Evolutionary conservation across 2,113 vertebrate species (phyloP).

Genomic region (Platysteira castanea): DNA sequence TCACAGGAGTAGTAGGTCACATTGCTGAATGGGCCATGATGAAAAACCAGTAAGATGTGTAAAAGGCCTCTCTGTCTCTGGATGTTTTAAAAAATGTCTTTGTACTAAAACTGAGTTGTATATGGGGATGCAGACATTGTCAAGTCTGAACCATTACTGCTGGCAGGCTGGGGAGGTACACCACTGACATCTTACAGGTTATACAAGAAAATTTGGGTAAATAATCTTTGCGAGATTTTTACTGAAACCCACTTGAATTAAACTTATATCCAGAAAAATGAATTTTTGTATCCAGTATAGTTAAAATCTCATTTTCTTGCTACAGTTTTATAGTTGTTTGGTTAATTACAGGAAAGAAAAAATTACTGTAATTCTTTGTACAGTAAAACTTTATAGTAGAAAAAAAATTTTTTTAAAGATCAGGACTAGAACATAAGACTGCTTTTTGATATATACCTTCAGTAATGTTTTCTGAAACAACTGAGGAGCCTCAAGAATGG

Average conservation of each 20-base stretch:
- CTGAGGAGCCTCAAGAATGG: not conserved
- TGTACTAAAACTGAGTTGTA: not conserved
- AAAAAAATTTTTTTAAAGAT: not conserved
- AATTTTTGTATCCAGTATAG: not conserved
- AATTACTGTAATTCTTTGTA: not conserved
- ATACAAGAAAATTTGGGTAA: not conserved
- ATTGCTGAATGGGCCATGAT: not conserved
- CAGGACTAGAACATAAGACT: not conserved
- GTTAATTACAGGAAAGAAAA: not conserved
- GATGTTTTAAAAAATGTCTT: not conserved
- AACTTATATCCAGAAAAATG: not conserved
- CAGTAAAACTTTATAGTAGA: not conserved
- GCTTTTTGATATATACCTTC: slow-evolving; percentile 11
- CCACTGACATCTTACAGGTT: not conserved
- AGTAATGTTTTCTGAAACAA: slow-evolving; percentile 16
- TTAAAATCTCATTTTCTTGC: not conserved
- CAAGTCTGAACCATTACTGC: not conserved
- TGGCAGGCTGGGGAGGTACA: not conserved
- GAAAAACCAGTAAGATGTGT: not conserved
- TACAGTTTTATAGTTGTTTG: not conserved
- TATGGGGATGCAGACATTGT: not conserved
- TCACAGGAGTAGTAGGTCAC: not conserved
- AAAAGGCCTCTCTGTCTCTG: not conserved
- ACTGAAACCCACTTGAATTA: not conserved
- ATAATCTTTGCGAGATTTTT: not conserved